Evolutionary conservation across 2,113 vertebrate species (phyloP), one percentile per base, ranked within the genome.

Genomic region (Illadopsis cleaveri): DNA sequence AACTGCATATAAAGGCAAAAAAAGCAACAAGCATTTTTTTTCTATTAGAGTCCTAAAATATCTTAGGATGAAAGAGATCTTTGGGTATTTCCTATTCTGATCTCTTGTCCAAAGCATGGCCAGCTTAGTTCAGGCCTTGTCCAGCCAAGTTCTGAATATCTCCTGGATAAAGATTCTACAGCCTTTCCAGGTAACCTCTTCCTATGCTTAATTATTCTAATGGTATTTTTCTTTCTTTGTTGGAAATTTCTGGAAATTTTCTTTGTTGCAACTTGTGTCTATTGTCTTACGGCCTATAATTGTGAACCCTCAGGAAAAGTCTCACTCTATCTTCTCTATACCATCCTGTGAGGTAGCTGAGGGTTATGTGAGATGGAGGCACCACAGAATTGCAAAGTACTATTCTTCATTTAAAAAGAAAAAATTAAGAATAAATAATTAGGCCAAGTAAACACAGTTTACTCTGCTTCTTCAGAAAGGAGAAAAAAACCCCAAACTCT

Each of bases 401-500:
- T 71, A 12, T 15, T 71, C 37, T 78, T 78, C 37, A 54, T 71
- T 6, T 24, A 7, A 90, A 69, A 69, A 69, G 9, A 47, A 44
- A 57, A 27, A 33, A 38, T 17, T 2, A 40, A 18, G 11, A 58
- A 5, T 47, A 56, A 73, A 53, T 78, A 47, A 75, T 35, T 9
- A 47, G 66, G 21, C 17, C 62, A 51, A 54, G 56, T 42, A 71
- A 73, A 19, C 33, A 51, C 9, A 38, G 9, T 60, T 77, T 84
- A 44, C 20, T 35, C 30, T 62, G 28, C 44, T 86, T 57, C 62
- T 86, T 88, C 51, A 78, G 53, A 66, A 82, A 76, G 15, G 10
- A 14, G 7, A 8, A 22, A 57, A 40, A 24, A 10, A 0, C 1
- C 12, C 21, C 47, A 37, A 22, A 22, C 15, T 64, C 42, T 16